A percentile compares a stretch with the other conserved stretches of the same genome.
Evolutionary conservation across 2,113 vertebrate species (phyloP).

Genomic region (Eptesicus fuscus): DNA sequence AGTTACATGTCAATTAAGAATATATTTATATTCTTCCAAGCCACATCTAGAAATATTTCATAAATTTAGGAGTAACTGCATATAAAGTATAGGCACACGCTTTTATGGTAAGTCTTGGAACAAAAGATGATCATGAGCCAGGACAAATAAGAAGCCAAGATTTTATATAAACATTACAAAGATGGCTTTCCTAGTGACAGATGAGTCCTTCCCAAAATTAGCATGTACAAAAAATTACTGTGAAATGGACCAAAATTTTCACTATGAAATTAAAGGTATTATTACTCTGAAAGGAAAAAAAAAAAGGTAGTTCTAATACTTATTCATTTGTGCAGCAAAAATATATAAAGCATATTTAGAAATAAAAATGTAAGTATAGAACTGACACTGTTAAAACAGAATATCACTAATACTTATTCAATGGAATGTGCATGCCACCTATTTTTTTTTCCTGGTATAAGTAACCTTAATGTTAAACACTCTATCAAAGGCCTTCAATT

Average conservation of each 20-base stretch:
- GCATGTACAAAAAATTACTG: not conserved
- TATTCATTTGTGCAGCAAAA: not conserved
- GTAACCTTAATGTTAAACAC: not conserved
- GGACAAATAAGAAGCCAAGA: not conserved
- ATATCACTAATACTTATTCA: not conserved
- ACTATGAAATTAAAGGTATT: not conserved
- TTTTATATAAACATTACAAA: not conserved
- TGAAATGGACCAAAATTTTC: not conserved
- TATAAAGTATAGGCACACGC: not conserved
- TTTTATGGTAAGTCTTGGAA: conserved; percentile 6
- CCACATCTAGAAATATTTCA: not conserved
- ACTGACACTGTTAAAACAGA: not conserved
- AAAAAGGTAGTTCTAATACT: not conserved
- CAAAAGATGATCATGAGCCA: not conserved
- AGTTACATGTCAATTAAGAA: conserved; percentile 35
- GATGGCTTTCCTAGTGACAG: not conserved
- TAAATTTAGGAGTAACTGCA: not conserved
- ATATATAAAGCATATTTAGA: not conserved
- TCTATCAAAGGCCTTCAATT: not conserved
- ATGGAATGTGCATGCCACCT: not conserved
- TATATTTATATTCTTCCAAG: not conserved
- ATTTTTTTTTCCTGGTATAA: not conserved
- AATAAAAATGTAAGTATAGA: not conserved
- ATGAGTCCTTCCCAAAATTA: not conserved
- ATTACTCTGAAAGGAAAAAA: not conserved